Evolutionary conservation across 1,140 invertebrate genomes (phyloP), one percentile per base, ranked within the genome.

Genomic region (Papilio polytes): DNA sequence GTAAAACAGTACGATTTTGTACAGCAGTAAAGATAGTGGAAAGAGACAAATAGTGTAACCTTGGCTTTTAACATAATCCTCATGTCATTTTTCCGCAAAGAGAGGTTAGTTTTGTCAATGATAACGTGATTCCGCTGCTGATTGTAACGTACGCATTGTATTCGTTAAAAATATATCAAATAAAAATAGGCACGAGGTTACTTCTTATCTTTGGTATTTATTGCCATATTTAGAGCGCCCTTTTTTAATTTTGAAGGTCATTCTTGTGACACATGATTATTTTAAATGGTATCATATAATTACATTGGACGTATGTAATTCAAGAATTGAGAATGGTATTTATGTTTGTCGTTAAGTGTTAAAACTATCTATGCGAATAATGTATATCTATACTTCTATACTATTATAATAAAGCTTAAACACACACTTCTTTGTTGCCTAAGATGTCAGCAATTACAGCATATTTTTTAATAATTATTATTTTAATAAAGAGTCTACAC

Each of bases 171-270:
- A 70, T 31, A 63, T 70, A 70, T 70, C 63, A 70, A 36, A 70
- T 70, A 36, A 26, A 70, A 70, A 70, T 70, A 70, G 63, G 63
- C 36, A 70, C 63, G 63, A 70, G 63, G 63, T 70, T 70, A 70
- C 1, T 31, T 31, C 12, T 70, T 70, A 70, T 70, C 63, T 70
- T 26, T 15, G 10, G 63, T 70, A 70, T 70, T 70, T 70, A 70
- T 70, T 70, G 63, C 63, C 63, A 70, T 70, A 70, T 70, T 70
- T 70, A 70, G 63, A 31, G 26, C 26, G 63, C 63, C 22, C 12
- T 70, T 70, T 59, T 31, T 31, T 15, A 70, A 70, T 31, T 70
- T 70, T 70, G 22, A 70, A 36, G 63, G 63, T 36, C 63, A 70
- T 70, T 70, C 12, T 31, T 31, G 26, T 31, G 36, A 8, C 7